A percentile compares a stretch with the other conserved stretches of the same genome.
Conservation (phyloP, 2,113 vertebrate species). For the Oreotragus oreotragus region DNA sequence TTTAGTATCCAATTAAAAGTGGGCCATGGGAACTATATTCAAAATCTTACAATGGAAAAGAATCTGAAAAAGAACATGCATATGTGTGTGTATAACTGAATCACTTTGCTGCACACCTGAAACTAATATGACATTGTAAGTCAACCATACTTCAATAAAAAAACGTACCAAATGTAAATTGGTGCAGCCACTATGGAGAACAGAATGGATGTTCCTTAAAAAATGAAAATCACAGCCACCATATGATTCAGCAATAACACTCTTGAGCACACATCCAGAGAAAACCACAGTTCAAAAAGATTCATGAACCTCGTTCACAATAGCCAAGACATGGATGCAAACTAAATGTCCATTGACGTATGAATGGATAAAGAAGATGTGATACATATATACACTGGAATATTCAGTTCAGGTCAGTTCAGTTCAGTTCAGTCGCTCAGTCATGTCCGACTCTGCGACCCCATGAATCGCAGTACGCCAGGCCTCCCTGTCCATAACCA, state of each 20-base stretch:
- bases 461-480: no score
- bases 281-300: background rate
- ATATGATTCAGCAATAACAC: background rate
- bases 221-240: background rate
- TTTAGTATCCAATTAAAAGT: constrained; percentile 22
- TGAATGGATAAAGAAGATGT: background rate
- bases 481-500: no score
- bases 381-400: background rate
- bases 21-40: background rate
- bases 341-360: background rate
- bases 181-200: background rate
- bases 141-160: background rate
- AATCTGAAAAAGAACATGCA: background rate
- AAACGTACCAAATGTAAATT: background rate
- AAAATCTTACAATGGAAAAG: background rate
- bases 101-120: background rate
- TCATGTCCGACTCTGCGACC: no score
- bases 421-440: no score
- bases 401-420: no score
- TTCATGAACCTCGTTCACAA: background rate
- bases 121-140: background rate
- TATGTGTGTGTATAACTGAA: background rate
- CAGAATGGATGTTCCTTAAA: background rate
- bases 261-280: background rate
- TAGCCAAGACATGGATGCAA: background rate